Percentiles rank a stretch among this genome's conserved stretches.
phyloP scores from a whole-genome alignment of 2,797 vertebrate genomes.

The Harpagifer antarcticus region DNA sequence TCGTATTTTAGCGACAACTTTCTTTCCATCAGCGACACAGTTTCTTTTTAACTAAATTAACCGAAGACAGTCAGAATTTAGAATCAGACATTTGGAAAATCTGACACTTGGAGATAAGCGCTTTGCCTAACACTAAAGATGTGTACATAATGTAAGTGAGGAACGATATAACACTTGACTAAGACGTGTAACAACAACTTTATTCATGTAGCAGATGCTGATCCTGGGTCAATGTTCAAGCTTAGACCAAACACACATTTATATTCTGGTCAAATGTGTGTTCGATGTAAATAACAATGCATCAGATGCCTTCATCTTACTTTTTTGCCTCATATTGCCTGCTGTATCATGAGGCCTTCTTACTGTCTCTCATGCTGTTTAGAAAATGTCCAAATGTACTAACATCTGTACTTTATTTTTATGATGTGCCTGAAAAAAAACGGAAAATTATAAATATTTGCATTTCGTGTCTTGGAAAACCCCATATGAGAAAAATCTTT shows the following conservation, averaged over 20 bases:
- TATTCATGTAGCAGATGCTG: slow-evolving; percentile 9
- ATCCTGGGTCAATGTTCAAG: neutral
- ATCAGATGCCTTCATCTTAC: slow-evolving; percentile 55
- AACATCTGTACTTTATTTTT: slow-evolving; percentile 31
- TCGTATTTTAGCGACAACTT: no score
- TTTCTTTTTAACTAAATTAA: neutral
- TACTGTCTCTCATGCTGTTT: slow-evolving; percentile 22
- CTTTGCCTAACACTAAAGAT: neutral
- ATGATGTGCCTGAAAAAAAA: slow-evolving; percentile 59
- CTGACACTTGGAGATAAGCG: neutral
- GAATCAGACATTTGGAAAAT: neutral
- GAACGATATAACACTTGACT: neutral
- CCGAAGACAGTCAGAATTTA: neutral
- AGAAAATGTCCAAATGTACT: slow-evolving; percentile 31
- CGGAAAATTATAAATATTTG: slow-evolving; percentile 8
- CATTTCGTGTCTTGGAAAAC: slow-evolving; percentile 39
- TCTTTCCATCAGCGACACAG: no score
- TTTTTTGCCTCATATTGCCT: slow-evolving; percentile 44
- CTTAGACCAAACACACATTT: slow-evolving; percentile 13
- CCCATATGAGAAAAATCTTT: slow-evolving; percentile 9
- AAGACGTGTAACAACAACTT: slow-evolving; percentile 2
- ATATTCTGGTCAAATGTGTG: slow-evolving; percentile 13
- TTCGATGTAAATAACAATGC: slow-evolving; percentile 34
- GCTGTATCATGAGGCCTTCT: slow-evolving; percentile 49
- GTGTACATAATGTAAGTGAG: slow-evolving; percentile 6